Percentiles rank a stretch among this genome's conserved stretches.
These are phyloP conservation scores for Pholis gunnellus DNA, from an alignment of 2,113 vertebrate genomes.

Conservation along the genomic window DNA sequence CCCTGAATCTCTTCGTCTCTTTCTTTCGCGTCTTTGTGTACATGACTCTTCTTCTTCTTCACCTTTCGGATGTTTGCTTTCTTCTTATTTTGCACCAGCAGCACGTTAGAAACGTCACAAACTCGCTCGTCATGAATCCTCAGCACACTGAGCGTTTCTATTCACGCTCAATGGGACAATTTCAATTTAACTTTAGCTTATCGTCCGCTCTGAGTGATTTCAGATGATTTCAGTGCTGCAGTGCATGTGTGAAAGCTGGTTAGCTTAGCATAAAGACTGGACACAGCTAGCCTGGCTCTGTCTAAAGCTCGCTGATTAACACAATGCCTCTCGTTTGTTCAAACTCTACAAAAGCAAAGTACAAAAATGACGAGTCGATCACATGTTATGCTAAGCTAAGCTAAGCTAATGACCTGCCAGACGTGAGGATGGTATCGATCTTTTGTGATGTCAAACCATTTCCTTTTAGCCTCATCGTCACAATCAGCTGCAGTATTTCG, in stretches of 20 bases:
- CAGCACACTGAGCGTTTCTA: too few relatives aligned
- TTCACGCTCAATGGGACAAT: too few relatives aligned
- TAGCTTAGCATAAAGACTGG: background rate
- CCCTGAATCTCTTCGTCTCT: too few relatives aligned
- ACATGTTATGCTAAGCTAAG: background rate
- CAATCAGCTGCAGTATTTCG: conserved; percentile 57
- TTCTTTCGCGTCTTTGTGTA: too few relatives aligned
- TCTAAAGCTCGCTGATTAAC: background rate
- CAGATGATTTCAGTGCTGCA: too few relatives aligned
- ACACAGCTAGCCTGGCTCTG: background rate
- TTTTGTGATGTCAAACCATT: background rate
- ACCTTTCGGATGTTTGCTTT: too few relatives aligned
- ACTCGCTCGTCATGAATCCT: too few relatives aligned
- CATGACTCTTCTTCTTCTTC: too few relatives aligned
- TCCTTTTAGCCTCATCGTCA: background rate
- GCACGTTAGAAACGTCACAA: too few relatives aligned
- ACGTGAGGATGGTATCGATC: background rate
- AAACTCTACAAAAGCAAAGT: background rate
- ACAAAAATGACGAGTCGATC: background rate
- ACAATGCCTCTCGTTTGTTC: background rate
- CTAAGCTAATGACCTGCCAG: background rate
- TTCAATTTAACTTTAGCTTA: too few relatives aligned
- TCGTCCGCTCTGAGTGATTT: too few relatives aligned
- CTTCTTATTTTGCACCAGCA: too few relatives aligned
- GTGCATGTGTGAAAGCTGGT: background rate